Conservation (phyloP, 2,797 vertebrate genomes). For the Synaphobranchus kaupii region DNA sequence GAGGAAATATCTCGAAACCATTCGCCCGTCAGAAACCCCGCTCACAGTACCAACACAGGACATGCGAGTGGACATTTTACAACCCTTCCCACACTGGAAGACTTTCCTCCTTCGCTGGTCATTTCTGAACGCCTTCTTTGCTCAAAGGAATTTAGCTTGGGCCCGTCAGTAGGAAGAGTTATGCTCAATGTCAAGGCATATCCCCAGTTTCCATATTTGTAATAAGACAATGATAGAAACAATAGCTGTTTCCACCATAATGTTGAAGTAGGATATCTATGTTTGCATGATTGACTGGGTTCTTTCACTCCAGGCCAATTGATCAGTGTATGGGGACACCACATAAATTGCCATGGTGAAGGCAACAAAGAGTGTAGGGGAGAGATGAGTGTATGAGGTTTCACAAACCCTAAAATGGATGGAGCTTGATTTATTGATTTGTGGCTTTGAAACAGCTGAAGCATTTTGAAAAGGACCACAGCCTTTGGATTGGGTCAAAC, state of each 20-base stretch:
- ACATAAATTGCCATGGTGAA: background rate
- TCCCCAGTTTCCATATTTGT: background rate
- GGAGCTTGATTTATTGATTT: background rate
- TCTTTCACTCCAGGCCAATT: background rate
- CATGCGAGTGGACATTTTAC: background rate
- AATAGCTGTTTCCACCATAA: background rate
- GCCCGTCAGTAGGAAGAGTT: background rate
- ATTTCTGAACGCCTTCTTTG: background rate
- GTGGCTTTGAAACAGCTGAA: background rate
- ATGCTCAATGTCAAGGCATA: background rate
- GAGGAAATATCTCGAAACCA: constrained; percentile 7
- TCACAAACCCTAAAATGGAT: background rate
- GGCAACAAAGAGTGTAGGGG: background rate
- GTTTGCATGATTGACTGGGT: constrained; percentile 7
- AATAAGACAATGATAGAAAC: background rate
- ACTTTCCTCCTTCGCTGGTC: background rate
- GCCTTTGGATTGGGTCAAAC: background rate
- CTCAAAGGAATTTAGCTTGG: background rate
- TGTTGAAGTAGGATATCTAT: background rate
- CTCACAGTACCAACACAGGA: background rate
- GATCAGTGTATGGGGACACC: background rate
- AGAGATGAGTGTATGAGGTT: background rate
- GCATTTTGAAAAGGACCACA: background rate
- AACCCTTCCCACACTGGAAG: background rate
- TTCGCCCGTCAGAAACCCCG: background rate